Conservation (phyloP, 2,797 vertebrate genomes). For the Gymnocypris eckloni region DNA sequence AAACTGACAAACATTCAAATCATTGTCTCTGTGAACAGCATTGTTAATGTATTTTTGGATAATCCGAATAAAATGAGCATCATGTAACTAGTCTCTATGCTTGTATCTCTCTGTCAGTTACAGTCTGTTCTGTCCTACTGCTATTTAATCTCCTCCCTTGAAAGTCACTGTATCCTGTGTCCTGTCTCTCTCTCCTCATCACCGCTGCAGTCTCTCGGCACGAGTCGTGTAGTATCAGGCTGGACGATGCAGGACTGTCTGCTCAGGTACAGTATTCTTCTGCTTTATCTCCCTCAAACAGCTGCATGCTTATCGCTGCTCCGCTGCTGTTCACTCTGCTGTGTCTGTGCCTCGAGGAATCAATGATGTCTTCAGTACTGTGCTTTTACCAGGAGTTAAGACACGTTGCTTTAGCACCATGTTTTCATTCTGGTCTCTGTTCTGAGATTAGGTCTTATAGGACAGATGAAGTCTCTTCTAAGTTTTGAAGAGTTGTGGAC, state of each 20-base stretch:
- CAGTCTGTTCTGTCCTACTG: neutral
- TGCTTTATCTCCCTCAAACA: conserved; percentile 6
- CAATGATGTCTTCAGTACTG: neutral
- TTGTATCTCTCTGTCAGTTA: neutral
- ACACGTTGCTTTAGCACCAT: neutral
- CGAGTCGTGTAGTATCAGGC: neutral
- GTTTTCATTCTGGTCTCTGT: neutral
- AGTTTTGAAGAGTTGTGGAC: neutral
- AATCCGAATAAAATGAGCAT: neutral
- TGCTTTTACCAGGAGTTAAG: neutral
- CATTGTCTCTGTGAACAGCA: neutral
- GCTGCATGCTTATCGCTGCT: neutral
- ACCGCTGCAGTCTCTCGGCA: neutral
- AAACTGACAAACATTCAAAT: neutral
- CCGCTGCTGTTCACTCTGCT: neutral
- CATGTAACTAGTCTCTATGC: neutral
- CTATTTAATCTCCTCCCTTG: conserved; percentile 4
- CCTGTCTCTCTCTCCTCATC: neutral
- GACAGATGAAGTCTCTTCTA: neutral
- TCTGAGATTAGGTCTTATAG: neutral
- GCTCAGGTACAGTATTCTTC: conserved; percentile 32
- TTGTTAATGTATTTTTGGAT: neutral
- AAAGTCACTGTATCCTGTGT: conserved; percentile 20
- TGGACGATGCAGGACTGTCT: conserved; percentile 37
- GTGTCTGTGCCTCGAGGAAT: neutral